These are phyloP conservation scores for Sycophila sp. DNA, from an alignment of 1,140 invertebrate species.

Conservation along the genomic window DNA sequence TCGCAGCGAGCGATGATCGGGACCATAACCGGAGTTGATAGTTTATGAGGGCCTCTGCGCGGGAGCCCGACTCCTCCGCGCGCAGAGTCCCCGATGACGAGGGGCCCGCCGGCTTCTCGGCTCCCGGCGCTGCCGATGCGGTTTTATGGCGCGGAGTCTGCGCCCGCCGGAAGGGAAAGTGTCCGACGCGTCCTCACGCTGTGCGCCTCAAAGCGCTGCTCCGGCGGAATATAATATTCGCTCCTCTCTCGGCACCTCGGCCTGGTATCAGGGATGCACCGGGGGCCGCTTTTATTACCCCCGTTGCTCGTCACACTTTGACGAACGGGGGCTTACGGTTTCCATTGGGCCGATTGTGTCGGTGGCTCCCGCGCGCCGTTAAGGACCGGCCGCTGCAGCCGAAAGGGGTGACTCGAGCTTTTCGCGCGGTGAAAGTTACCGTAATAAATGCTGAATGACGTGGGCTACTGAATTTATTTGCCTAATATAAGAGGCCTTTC, in stretches of 20 bases:
- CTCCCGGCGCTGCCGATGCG: not conserved
- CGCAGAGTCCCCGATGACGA: not conserved
- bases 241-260: too few species aligned
- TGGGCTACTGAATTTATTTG: too few species aligned
- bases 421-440: too few species aligned
- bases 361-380: slow-evolving; percentile 11
- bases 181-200: slow-evolving; percentile 8
- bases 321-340: not conserved
- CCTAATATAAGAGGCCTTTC: too few species aligned
- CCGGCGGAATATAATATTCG: slow-evolving; percentile 29
- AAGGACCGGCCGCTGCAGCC: too few species aligned
- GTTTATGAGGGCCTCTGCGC: slow-evolving; percentile 17
- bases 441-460: too few species aligned
- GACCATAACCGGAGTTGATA: slow-evolving; percentile 11
- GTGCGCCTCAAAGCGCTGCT: slow-evolving; percentile 12
- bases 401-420: too few species aligned
- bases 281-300: slow-evolving; percentile 23
- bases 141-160: slow-evolving; percentile 26
- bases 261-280: too few species aligned
- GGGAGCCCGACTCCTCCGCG: not conserved
- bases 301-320: slow-evolving; percentile 17
- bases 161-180: slow-evolving; percentile 20
- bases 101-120: not conserved
- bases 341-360: slow-evolving; percentile 25
- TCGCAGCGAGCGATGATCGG: not conserved